Percentiles rank a stretch among this genome's conserved stretches.
phyloP scores from a whole-genome alignment of 1,140 invertebrate species.

The Neodiprion virginianus region DNA sequence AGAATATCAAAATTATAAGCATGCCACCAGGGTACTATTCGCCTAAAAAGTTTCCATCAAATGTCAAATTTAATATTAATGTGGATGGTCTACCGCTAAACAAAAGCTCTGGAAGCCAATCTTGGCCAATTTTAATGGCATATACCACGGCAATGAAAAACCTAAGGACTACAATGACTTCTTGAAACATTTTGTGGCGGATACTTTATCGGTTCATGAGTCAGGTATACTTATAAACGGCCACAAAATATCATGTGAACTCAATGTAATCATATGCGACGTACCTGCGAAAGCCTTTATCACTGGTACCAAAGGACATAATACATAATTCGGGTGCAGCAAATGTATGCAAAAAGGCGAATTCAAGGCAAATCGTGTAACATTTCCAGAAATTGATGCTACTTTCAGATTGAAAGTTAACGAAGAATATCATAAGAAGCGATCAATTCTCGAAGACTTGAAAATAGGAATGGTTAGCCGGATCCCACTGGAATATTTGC shows the following conservation, averaged over 20 bases:
- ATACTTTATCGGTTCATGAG: slow-evolving; percentile 11
- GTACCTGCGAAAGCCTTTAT: slow-evolving; percentile 48
- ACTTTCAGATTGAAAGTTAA: slow-evolving; percentile 38
- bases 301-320: slow-evolving; percentile 44
- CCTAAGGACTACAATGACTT: slow-evolving; percentile 26
- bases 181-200: slow-evolving; percentile 26
- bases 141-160: slow-evolving; percentile 27
- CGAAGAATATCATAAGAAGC: background rate
- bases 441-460: slow-evolving; percentile 21
- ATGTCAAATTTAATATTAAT: slow-evolving; percentile 19
- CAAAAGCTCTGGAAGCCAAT: slow-evolving; percentile 17
- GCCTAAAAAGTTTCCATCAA: slow-evolving; percentile 3
- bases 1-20: slow-evolving; percentile 12
- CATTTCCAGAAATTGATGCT: slow-evolving; percentile 23
- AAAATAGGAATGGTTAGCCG: slow-evolving; percentile 31
- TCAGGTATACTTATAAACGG: background rate
- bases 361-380: slow-evolving; percentile 27
- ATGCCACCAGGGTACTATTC: slow-evolving; percentile 19
- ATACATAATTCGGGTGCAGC: slow-evolving; percentile 45
- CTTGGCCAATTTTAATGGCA: slow-evolving; percentile 26
- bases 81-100: slow-evolving; percentile 27
- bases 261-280: slow-evolving; percentile 13
- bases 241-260: background rate
- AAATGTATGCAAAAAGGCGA: slow-evolving; percentile 42
- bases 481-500: slow-evolving; percentile 45